Evolutionary conservation across 2,113 vertebrate species (phyloP).

Genomic region (Uria aalge): DNA sequence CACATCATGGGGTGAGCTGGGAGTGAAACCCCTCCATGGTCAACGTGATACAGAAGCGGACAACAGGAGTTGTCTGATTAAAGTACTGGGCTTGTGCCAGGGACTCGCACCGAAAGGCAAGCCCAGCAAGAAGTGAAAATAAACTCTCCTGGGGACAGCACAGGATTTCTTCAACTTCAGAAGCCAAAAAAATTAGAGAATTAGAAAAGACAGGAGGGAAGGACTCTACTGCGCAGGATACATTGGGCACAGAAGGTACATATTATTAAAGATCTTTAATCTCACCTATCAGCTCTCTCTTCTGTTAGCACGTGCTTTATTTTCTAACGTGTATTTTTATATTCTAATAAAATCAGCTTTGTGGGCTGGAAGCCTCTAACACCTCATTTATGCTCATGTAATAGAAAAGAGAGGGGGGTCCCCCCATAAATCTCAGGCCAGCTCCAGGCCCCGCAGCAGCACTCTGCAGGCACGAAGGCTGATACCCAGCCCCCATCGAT

Average conservation of each 20-base stretch:
- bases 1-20: neutral
- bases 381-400: neutral
- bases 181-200: neutral
- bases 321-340: neutral
- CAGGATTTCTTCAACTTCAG: neutral
- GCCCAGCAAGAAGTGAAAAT: neutral
- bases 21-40: neutral
- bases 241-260: accelerated
- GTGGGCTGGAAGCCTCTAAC: neutral
- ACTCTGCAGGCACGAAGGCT: neutral
- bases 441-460: neutral
- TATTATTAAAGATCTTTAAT: neutral
- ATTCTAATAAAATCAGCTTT: neutral
- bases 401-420: neutral
- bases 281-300: neutral
- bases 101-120: neutral
- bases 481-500: neutral
- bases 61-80: neutral
- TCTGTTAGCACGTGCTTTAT: neutral
- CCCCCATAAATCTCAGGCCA: neutral
- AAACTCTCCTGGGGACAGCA: neutral
- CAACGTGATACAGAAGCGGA: accelerated
- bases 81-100: neutral
- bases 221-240: neutral
- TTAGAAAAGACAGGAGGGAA: neutral